A percentile compares a stretch with the other conserved stretches of the same genome.
These are phyloP conservation scores for Acrobasis repandana DNA, from an alignment of 2,888 invertebrate genomes.

Conservation along the genomic window DNA sequence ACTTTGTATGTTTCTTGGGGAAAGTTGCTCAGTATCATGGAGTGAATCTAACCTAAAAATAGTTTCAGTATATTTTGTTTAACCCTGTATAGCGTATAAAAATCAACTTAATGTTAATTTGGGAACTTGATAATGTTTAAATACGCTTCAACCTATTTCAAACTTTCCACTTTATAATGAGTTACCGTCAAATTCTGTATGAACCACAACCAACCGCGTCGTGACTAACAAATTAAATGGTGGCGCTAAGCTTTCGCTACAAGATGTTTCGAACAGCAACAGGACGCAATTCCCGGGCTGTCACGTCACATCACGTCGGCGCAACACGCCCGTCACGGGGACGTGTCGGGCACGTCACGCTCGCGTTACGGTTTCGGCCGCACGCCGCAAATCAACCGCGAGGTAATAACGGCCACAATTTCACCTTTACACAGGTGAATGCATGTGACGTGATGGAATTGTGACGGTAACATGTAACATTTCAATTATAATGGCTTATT, in stretches of 20 bases:
- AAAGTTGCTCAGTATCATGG: no score
- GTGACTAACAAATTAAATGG: conserved; percentile 21
- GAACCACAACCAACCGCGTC: conserved; percentile 9
- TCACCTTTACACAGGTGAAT: conserved; percentile 12
- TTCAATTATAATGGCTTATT: not conserved
- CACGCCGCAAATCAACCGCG: conserved; percentile 45
- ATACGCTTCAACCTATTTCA: not conserved
- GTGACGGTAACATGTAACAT: not conserved
- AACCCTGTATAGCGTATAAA: no score
- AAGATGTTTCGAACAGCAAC: conserved; percentile 38
- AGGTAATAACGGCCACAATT: conserved; percentile 37
- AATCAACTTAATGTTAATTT: not conserved
- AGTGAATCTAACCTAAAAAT: no score
- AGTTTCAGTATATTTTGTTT: no score
- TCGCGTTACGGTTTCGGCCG: conserved; percentile 39
- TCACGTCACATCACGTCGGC: conserved; percentile 42
- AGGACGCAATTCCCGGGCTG: conserved; percentile 53
- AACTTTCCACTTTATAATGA: not conserved
- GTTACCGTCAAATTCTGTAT: not conserved
- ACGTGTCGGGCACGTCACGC: conserved; percentile 40
- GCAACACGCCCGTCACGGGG: conserved; percentile 43
- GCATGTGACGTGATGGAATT: conserved; percentile 18
- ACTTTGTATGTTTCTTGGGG: no score
- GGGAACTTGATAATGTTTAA: not conserved
- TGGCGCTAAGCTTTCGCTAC: conserved; percentile 16